Conservation (phyloP, 2,888 invertebrate species). For the Macrosiphum euphorbiae region DNA sequence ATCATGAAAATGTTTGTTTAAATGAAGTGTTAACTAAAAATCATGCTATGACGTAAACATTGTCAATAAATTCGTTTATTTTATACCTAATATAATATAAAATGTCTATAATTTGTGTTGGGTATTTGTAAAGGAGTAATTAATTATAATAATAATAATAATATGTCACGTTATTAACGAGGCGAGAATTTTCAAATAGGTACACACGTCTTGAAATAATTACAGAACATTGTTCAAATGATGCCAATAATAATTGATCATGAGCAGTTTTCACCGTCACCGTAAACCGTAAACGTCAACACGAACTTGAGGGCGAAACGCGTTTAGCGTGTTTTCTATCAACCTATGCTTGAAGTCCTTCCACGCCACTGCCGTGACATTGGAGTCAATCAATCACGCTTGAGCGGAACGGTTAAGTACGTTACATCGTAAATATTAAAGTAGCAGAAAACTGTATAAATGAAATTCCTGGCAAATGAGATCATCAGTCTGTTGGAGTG, state of each 20-base stretch:
- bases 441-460: too few species aligned
- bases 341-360: not conserved
- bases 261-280: not conserved
- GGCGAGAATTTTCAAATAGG: not conserved
- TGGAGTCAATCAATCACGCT: slow-evolving; percentile 26
- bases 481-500: not conserved
- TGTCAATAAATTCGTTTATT: not conserved
- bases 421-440: not conserved
- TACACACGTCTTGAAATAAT: not conserved
- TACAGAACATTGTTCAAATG: not conserved
- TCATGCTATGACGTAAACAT: too few species aligned
- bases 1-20: not conserved
- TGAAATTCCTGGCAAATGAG: not conserved
- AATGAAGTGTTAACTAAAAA: not conserved
- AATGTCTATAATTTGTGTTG: not conserved
- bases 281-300: not conserved
- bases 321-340: slow-evolving; percentile 31
- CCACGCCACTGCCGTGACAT: not conserved
- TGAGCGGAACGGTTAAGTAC: not conserved
- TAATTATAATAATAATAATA: not conserved
- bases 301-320: slow-evolving; percentile 17
- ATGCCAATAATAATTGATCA: not conserved
- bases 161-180: not conserved
- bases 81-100: not conserved
- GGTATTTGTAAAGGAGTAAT: not conserved